Evolutionary conservation across 2,113 vertebrate genomes (phyloP), one percentile per base, ranked within the genome.

Genomic region (Istiophorus platypterus): DNA sequence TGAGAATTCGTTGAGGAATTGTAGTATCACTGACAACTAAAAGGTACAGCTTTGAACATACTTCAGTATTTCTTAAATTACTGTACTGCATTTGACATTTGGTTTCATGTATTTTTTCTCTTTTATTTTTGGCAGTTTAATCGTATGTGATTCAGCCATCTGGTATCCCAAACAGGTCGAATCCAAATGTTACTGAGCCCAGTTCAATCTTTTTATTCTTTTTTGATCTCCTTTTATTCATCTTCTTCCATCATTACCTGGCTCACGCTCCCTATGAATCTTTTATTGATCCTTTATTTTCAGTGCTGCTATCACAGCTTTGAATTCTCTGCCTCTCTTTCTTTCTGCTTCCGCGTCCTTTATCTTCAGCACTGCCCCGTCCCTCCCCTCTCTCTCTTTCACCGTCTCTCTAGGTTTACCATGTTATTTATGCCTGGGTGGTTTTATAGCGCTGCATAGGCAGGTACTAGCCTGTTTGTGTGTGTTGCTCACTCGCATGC

Each of bases 361-460:
- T 51, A 57, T 75, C 70, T 59, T 5, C 65, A 66, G 63, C 37
- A 13, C 62, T 54, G 72, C 80, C 41, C 51, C 27, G 1, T 22
- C 39, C 57, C 20, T 54, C 45, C n/a, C 31, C 31, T 58, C 45
- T 26, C 45, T 26, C 22, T 54, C 31, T 45, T 3, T 29, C 67
- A 66, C 49, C 56, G 37, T 70, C 67, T 78, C 75, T 65, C 41
- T 17, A 37, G 45, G 42, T 82, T 85, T 58, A 63, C 70, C 27
- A 27, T 5, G 18, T 54, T 74, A 61, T 64, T 77, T 66, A 67
- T 76, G 76, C 70, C 51, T 5, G 22, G 70, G 24, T 20, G 14
- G 37, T 73, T 88, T 87, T 71, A 62, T 61, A 41, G 37, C 12
- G 56, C 73, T 77, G 78, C 80, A 71, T 70, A 78, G 76, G 64